Evolutionary conservation across 2,113 vertebrate genomes (phyloP), one percentile per base, ranked within the genome.

Genomic region (Actenoides hombroni): DNA sequence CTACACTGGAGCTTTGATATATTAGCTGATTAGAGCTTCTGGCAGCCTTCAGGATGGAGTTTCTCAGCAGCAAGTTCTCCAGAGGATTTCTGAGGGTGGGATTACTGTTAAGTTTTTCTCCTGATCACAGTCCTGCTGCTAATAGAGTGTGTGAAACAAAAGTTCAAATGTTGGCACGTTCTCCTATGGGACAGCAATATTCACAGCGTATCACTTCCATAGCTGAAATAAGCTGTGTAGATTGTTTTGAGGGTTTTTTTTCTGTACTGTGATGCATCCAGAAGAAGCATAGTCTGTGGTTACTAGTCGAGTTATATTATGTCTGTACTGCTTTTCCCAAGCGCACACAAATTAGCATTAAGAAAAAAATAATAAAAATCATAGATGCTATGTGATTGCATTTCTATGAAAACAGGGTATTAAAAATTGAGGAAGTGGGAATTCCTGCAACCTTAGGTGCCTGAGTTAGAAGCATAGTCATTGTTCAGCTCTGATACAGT

Each of bases 11-110:
- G 35, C 86, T 96, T 88, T 96, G 95, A 96, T 95, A 61, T 82
- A 92, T 88, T 86, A 93, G 76, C 94, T 96, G 92, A 91, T 92
- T 71, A 83, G 69, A 92, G 73, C 80, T 96, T 82, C 83, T 96
- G 96, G 88, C 93, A 96, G 85, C 83, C 39, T 70, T 92, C 85
- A 78, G 83, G 57, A 76, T 16, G 26, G 80, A 74, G 57, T 93
- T 94, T 93, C 94, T 95, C 83, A 96, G 65, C 92, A 96, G 51
- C 48, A 71, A 83, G 83, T 25, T 88, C 95, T 94, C 90, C 61
- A 79, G 94, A 96, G 94, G 64, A 46, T 95, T 95, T 94, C 85
- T 76, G 69, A 94, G 90, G 80, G 57, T 88, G 86, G 83, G 86
- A 82, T 94, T 96, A 88, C 57, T 42, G 70, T 24, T 40, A 39